Percentiles rank a stretch among this genome's conserved stretches.
These are phyloP conservation scores for Formicarius rufipectus DNA, from an alignment of 2,113 vertebrate genomes.

Conservation along the genomic window DNA sequence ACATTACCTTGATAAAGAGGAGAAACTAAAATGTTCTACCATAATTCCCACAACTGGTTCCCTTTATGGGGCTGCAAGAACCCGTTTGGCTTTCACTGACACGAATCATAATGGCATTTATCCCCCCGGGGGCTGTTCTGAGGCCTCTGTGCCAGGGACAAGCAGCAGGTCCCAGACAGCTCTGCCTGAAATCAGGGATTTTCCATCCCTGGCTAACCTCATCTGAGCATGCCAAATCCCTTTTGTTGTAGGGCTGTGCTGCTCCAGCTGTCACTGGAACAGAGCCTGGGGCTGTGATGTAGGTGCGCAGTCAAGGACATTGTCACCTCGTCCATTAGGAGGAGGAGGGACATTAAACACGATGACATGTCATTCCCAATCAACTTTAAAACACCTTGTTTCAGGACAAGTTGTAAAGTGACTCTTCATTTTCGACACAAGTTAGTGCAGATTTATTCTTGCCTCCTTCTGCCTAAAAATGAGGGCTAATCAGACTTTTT, in stretches of 20 bases:
- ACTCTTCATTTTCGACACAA: conserved; percentile 10
- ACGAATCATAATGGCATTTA: too few species aligned
- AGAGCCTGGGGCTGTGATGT: not conserved
- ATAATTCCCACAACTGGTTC: too few species aligned
- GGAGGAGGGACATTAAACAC: not conserved
- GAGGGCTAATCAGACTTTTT: not conserved
- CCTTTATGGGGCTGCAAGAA: too few species aligned
- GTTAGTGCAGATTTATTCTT: not conserved
- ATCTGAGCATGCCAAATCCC: not conserved
- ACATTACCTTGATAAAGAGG: too few species aligned
- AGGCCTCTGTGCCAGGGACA: not conserved
- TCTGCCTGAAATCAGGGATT: not conserved
- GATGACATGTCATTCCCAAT: not conserved
- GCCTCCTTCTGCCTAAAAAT: not conserved
- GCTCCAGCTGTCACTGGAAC: not conserved
- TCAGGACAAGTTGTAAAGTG: not conserved
- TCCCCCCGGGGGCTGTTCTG: fast-evolving
- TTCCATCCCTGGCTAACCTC: too few species aligned
- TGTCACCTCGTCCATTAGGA: not conserved
- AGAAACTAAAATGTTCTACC: too few species aligned
- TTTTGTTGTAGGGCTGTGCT: not conserved
- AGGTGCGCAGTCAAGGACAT: not conserved
- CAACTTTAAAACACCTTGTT: not conserved
- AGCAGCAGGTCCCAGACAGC: not conserved
- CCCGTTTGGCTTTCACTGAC: too few species aligned